These are phyloP conservation scores for Gallinago stenura DNA, from an alignment of 2,797 vertebrate species.

Conservation along the genomic window DNA sequence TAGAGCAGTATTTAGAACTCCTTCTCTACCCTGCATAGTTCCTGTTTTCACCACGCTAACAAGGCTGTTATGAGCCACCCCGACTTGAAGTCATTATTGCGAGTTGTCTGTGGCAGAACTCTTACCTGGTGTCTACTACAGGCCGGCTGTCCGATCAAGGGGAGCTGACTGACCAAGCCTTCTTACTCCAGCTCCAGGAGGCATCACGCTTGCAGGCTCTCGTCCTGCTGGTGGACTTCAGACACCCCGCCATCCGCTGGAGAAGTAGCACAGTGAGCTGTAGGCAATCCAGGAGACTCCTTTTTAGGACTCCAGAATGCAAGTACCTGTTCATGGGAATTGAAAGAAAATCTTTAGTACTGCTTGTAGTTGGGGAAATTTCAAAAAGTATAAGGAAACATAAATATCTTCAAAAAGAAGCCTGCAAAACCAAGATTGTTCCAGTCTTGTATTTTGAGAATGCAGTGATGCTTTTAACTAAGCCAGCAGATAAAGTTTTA, in stretches of 20 bases:
- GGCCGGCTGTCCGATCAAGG: background rate
- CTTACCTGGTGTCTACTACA: background rate
- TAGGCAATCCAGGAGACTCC: no score
- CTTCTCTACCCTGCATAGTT: background rate
- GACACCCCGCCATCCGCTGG: no score
- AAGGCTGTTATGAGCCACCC: rapidly evolving
- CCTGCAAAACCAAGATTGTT: background rate
- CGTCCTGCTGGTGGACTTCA: no score
- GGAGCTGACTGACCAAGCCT: background rate
- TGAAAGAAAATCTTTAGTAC: rapidly evolving
- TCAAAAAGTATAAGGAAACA: background rate
- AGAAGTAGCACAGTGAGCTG: no score
- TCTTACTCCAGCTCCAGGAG: background rate
- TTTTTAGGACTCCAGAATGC: background rate
- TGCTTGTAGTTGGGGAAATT: background rate
- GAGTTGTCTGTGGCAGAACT: background rate
- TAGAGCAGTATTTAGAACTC: background rate
- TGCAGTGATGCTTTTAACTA: background rate
- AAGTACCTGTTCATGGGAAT: background rate
- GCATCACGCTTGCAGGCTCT: background rate
- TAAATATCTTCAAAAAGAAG: background rate
- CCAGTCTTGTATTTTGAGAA: background rate
- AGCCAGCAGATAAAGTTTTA: background rate
- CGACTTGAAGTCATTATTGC: rapidly evolving
- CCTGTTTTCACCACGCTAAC: background rate